These are phyloP conservation scores for Neoaliturus tenellus DNA, from an alignment of 2,888 invertebrate species.

Conservation along the genomic window DNA sequence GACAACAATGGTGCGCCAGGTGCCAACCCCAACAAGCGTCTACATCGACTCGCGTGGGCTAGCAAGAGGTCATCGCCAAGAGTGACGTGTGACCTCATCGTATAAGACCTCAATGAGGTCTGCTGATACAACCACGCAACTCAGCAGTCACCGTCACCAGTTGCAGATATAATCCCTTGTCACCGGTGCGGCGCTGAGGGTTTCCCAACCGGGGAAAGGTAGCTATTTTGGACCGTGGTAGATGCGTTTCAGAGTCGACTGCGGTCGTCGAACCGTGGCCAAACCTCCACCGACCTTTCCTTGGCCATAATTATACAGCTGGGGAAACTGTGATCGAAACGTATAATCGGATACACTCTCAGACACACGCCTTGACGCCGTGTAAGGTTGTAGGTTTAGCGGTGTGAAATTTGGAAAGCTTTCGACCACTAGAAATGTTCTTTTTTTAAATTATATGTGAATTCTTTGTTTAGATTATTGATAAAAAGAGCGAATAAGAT, in stretches of 20 bases:
- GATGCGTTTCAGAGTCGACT: not conserved
- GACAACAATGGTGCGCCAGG: no score
- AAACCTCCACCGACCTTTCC: conserved; percentile 9
- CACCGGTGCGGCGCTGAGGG: not conserved
- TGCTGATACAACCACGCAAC: no score
- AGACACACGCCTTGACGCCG: not conserved
- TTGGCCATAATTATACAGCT: conserved; percentile 2
- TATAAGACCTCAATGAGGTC: no score
- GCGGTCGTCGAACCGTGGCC: not conserved
- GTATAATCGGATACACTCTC: not conserved
- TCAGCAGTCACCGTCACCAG: no score
- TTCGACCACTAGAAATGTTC: no score
- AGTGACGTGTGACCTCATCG: not conserved
- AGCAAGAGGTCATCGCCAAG: not conserved
- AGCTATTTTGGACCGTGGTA: conserved; percentile 18
- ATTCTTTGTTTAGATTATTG: no score
- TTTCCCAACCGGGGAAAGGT: conserved; percentile 23
- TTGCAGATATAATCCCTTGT: no score
- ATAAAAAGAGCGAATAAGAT: no score
- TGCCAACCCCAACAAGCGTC: no score
- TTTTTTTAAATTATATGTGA: no score
- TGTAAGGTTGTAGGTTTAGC: not conserved
- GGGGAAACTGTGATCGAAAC: not conserved
- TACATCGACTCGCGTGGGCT: no score
- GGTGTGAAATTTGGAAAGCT: conserved; percentile 3